These are phyloP conservation scores for Theristicus caerulescens DNA, from an alignment of 2,113 vertebrate genomes.

Conservation along the genomic window DNA sequence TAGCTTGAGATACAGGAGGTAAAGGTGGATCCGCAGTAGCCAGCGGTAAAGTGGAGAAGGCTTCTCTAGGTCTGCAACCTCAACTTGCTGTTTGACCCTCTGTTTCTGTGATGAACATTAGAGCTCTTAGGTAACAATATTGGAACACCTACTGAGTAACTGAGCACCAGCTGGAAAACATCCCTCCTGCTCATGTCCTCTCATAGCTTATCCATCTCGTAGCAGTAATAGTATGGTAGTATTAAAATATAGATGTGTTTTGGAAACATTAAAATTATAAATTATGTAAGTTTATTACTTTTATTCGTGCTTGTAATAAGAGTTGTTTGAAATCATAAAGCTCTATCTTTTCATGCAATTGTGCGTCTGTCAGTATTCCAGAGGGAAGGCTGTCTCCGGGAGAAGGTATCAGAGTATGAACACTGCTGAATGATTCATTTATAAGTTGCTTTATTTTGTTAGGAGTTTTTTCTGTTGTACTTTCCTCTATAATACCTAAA, in stretches of 20 bases:
- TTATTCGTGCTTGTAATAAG: neutral
- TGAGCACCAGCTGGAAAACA: neutral
- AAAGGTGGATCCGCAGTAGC: neutral
- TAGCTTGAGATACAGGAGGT: neutral
- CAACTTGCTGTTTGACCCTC: neutral
- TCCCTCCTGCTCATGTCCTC: neutral
- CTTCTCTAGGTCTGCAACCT: neutral
- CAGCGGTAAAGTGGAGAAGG: neutral
- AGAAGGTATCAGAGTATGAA: neutral
- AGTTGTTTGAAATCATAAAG: neutral
- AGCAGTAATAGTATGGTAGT: neutral
- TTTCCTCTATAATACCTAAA: neutral
- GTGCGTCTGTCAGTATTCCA: neutral
- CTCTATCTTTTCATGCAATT: neutral
- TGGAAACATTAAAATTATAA: neutral
- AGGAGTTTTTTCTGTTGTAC: neutral
- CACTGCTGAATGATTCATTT: conserved; percentile 40
- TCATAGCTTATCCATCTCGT: neutral
- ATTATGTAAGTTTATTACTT: neutral
- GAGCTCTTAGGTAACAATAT: neutral
- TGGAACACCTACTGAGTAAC: neutral
- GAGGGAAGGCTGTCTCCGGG: neutral
- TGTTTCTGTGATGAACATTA: rapidly evolving
- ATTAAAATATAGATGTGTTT: neutral
- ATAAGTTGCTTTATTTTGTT: conserved; percentile 13